Evolutionary conservation across 23 tunicate species (phyloP), one percentile per base, ranked within the genome.

Genomic region (Oikopleura dioica): DNA sequence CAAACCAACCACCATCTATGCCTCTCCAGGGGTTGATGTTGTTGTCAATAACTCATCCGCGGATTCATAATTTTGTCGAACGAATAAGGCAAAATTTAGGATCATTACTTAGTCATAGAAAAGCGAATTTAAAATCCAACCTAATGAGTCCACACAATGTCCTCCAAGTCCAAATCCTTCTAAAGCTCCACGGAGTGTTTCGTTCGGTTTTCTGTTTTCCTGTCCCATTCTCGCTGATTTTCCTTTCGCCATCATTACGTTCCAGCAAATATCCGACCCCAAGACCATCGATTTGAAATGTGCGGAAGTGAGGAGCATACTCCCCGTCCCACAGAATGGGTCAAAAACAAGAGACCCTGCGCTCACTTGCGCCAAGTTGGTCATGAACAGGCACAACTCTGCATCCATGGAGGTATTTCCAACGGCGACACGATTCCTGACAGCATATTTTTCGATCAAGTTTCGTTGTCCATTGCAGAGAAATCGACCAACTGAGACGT

Each of bases 371-470:
- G 85, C 99, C 23, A 86, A 26, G 69, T 94, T 94, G 23, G 99
- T 78, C 99, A 94, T 94, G 36, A 86, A 59, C 30, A 94, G 68
- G 26, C 84, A 75, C 77, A 94, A 37, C 75, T 69, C 95, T 2
- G 92, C 75, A 38, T 94, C 99, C 99, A 94, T 94, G 0, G 99
- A 94, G 9, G 99, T 94, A 38, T 94, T 94, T 38, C 99, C 99
- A 36, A 94, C 87, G 38, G 83, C 81, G 51, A 81, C 82, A 23
- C 99, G 83, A 55, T 83, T 81, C 38, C 79, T 83, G 30, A 94
- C 58, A 72, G 83, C 79, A 59, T 83, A 86, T 16, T 38, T 79
- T 4, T 80, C 80, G 29, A 91, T 76, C 59, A 91, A 76, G 35
- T 44, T 63, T 26, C 97, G 79, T 51, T 85, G 97, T 24, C 92